Evolutionary conservation across 2,797 vertebrate genomes (phyloP), one percentile per base, ranked within the genome.

Genomic region (Hipposideros larvatus): DNA sequence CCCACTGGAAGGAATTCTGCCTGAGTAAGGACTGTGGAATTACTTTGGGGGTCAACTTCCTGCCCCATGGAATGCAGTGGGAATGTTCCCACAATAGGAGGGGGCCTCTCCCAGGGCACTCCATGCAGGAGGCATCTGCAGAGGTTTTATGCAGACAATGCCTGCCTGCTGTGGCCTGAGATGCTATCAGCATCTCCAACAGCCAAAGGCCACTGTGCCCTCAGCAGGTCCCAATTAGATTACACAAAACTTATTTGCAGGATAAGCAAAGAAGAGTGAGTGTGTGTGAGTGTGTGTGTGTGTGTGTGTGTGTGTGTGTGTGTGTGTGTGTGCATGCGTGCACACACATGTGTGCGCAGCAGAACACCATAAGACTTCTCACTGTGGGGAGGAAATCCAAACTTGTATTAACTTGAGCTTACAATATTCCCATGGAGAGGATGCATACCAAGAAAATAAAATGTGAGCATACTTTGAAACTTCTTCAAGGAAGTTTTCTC

Each of bases 21-120:
- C 86, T 96, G 88, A 97, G 92, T 97, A 95, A 98, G 83, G 79
- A 59, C 90, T 95, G 3, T 93, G 96, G 96, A 97, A 98, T 97
- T 94, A 91, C 88, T 96, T 87, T 43, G 70, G 95, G 90, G 96
- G 85, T 95, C 95, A 94, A 74, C 91, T 95, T 96, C 95, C 97
- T 89, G 91, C 90, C 92, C 74, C 34, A 5, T 4, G 84, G 94
- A 96, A 97, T 96, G 94, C 51, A 31, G 48, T 91, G 83, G 75
- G 96, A 97, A 97, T 48, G 21, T 96, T 97, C 96, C 71, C 96
- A 94, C 83, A 66, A 34, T 18, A 15, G 15, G 71, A 86, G 55
- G 59, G 90, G 85, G 59, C 55, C 86, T 87, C 78, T 84, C 34
- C 9, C 65, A 63, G 71, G 18, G 59, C 66, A 75, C 71, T 93